Evolutionary conservation across 2,797 vertebrate genomes (phyloP).

Genomic region (Helicolenus hilgendorfi): DNA sequence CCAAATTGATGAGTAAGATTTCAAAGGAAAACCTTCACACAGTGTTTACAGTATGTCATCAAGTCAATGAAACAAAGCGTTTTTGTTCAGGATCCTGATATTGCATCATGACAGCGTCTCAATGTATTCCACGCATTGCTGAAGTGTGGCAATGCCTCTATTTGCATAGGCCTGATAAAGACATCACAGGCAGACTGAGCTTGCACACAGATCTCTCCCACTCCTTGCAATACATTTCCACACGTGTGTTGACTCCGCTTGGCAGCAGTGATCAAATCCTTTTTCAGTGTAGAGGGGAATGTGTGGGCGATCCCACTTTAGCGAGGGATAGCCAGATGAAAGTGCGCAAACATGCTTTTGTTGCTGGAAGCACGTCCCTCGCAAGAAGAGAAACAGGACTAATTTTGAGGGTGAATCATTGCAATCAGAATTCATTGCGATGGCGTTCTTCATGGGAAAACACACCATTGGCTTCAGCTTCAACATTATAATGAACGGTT

Average conservation of each 20-base stretch:
- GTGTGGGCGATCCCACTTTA: constrained; percentile 83
- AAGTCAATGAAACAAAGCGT: background rate
- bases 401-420: constrained; percentile 78
- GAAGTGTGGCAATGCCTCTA: constrained; percentile 37
- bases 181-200: constrained; percentile 71
- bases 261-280: constrained; percentile 79
- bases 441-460: constrained; percentile 50
- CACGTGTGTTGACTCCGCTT: constrained; percentile 55
- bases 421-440: constrained; percentile 81
- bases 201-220: constrained; percentile 60
- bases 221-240: constrained; percentile 67
- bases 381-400: constrained; percentile 74
- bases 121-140: constrained; percentile 10
- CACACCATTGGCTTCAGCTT: constrained; percentile 47
- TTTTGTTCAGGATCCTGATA: background rate
- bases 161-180: constrained; percentile 77
- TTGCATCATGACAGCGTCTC: background rate
- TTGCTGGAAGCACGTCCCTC: constrained; percentile 74
- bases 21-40: background rate
- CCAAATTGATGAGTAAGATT: background rate
- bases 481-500: constrained; percentile 64
- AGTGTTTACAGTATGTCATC: background rate
- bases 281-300: constrained; percentile 67
- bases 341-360: constrained; percentile 80
- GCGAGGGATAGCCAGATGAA: constrained; percentile 75